Conservation (phyloP, 2,113 vertebrate species). For the Datnioides undecimradiatus region DNA sequence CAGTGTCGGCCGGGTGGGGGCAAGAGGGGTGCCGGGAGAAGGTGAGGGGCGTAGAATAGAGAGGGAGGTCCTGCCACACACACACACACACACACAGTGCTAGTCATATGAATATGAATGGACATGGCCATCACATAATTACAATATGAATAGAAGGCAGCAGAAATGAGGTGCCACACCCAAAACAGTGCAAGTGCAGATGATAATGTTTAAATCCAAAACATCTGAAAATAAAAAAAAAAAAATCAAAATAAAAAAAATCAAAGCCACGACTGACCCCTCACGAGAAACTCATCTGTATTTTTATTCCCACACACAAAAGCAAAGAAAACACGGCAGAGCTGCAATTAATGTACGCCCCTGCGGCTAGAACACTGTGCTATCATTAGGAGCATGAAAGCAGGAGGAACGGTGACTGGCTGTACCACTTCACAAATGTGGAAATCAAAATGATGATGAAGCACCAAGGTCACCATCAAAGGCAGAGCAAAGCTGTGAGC, state of each 20-base stretch:
- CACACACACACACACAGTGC: not conserved
- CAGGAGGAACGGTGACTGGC: conserved; percentile 17
- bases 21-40: conserved; percentile 3
- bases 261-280: not conserved
- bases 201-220: not conserved
- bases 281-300: conserved; percentile 1
- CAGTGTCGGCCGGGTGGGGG: conserved; percentile 28
- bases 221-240: not conserved
- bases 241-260: not conserved
- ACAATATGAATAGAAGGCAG: conserved; percentile 65
- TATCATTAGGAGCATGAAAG: conserved; percentile 44
- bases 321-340: conserved; percentile 4
- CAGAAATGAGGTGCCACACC: conserved; percentile 23
- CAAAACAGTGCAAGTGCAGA: not conserved
- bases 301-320: conserved; percentile 2
- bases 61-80: conserved; percentile 46
- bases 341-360: conserved; percentile 16
- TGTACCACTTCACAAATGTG: conserved; percentile 40
- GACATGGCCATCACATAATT: conserved; percentile 38
- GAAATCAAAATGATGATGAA: conserved; percentile 42
- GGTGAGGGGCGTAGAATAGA: conserved; percentile 19
- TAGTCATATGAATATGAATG: conserved; percentile 69
- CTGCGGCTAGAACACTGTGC: conserved; percentile 18
- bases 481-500: conserved; percentile 35
- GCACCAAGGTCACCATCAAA: conserved; percentile 59